Evolutionary conservation across 2,797 vertebrate species (phyloP).

Genomic region (Gymnoscopelus braueri): DNA sequence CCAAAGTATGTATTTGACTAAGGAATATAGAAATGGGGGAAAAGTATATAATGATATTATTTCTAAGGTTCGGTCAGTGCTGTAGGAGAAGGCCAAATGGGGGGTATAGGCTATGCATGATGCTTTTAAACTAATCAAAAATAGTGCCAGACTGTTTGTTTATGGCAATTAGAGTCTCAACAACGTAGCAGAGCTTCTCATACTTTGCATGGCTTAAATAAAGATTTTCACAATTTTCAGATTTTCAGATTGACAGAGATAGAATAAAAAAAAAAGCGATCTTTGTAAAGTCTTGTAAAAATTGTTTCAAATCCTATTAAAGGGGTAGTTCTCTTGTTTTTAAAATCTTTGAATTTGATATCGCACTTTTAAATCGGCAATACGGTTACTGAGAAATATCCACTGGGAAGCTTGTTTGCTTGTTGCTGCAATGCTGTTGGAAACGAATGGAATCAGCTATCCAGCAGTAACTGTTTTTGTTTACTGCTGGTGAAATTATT

Average conservation of each 20-base stretch:
- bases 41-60: conserved; percentile 37
- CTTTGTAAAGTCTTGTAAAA: conserved; percentile 70
- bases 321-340: conserved; percentile 18
- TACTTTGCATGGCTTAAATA: conserved; percentile 72
- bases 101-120: conserved; percentile 60
- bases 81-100: conserved; percentile 46
- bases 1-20: conserved; percentile 71
- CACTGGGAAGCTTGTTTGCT: too few relatives aligned
- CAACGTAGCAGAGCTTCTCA: conserved; percentile 52
- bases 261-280: conserved; percentile 27
- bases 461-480: too few relatives aligned
- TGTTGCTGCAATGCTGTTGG: too few relatives aligned
- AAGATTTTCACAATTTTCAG: conserved; percentile 40
- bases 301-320: conserved; percentile 68
- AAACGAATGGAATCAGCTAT: too few relatives aligned
- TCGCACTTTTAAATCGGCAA: too few relatives aligned
- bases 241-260: conserved; percentile 11
- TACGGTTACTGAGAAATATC: too few relatives aligned
- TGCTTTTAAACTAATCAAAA: conserved; percentile 39
- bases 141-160: conserved; percentile 43
- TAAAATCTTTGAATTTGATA: too few relatives aligned
- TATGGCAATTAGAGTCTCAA: conserved; percentile 39
- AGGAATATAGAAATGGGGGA: conserved; percentile 35
- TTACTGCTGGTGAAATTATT: too few relatives aligned
- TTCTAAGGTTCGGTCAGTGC: conserved; percentile 31